These are phyloP conservation scores for Apeira syringaria DNA, from an alignment of 2,888 invertebrate genomes.

Conservation along the genomic window DNA sequence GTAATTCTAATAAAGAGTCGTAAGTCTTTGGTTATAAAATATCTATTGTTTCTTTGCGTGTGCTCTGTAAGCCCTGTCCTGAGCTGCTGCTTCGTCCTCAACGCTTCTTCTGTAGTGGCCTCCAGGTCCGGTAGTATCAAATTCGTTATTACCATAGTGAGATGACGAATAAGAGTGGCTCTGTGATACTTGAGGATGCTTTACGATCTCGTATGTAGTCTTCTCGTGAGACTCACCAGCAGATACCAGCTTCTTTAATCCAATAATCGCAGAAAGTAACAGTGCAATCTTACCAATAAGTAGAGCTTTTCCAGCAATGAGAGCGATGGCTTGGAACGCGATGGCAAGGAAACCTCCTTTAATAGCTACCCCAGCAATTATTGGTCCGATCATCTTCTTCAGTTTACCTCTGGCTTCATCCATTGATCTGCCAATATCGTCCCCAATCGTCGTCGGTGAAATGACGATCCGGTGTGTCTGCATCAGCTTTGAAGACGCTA, in stretches of 20 bases:
- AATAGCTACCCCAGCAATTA: conserved; percentile 87
- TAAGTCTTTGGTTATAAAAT: conserved; percentile 40
- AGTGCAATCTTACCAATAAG: conserved; percentile 93
- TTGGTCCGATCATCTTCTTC: conserved; percentile 86
- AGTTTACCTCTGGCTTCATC: conserved; percentile 84
- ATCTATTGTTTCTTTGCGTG: conserved; percentile 70
- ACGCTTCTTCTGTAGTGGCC: conserved; percentile 85
- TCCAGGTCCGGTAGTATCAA: conserved; percentile 82
- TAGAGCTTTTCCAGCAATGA: conserved; percentile 91
- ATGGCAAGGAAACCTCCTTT: conserved; percentile 89
- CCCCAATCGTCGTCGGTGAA: conserved; percentile 65
- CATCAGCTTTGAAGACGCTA: conserved; percentile 83
- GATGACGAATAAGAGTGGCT: conserved; percentile 89
- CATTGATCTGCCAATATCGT: conserved; percentile 73
- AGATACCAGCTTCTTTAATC: conserved; percentile 90
- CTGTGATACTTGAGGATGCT: conserved; percentile 92
- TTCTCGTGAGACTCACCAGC: conserved; percentile 87
- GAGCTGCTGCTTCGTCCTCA: conserved; percentile 84
- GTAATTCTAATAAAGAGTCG: conserved; percentile 69
- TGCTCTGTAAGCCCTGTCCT: conserved; percentile 85
- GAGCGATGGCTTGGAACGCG: conserved; percentile 89
- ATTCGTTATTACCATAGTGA: conserved; percentile 85
- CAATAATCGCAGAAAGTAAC: conserved; percentile 90
- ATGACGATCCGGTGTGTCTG: conserved; percentile 84
- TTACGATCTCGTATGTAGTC: conserved; percentile 93